phyloP scores from a whole-genome alignment of 2,113 vertebrate genomes.

The Pontoporia blainvillei region DNA sequence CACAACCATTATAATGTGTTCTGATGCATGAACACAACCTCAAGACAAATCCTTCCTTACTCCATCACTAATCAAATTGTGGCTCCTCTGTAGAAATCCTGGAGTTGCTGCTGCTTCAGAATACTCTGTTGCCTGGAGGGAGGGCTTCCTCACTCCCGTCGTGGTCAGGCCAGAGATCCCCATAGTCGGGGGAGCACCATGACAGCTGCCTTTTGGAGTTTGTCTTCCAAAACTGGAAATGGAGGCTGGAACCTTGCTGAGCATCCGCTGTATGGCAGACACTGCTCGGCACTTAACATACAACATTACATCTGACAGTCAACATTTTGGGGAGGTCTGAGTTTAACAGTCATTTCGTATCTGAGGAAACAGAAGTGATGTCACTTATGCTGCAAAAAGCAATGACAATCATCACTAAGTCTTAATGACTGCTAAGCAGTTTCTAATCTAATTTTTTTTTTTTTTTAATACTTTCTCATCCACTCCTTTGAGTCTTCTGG shows the following conservation, averaged over 20 bases:
- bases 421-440: not conserved
- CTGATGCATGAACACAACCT: not conserved
- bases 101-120: not conserved
- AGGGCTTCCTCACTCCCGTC: fast-evolving
- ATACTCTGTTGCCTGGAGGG: fast-evolving
- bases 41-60: not conserved
- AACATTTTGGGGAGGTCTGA: not conserved
- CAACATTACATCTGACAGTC: not conserved
- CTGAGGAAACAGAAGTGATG: not conserved
- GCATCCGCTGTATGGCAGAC: not conserved
- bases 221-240: not conserved
- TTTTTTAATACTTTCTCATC: not conserved
- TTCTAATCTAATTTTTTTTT: not conserved
- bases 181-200: no score
- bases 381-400: not conserved
- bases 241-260: not conserved
- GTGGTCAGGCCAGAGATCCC: no score
- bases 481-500: not conserved
- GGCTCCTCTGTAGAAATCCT: not conserved
- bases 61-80: not conserved
- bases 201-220: not conserved
- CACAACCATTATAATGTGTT: not conserved
- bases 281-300: not conserved
- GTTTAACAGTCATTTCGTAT: not conserved
- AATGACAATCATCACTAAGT: not conserved